Conservation (phyloP, 2,888 invertebrate genomes). For the Drosophila pegasa region DNA sequence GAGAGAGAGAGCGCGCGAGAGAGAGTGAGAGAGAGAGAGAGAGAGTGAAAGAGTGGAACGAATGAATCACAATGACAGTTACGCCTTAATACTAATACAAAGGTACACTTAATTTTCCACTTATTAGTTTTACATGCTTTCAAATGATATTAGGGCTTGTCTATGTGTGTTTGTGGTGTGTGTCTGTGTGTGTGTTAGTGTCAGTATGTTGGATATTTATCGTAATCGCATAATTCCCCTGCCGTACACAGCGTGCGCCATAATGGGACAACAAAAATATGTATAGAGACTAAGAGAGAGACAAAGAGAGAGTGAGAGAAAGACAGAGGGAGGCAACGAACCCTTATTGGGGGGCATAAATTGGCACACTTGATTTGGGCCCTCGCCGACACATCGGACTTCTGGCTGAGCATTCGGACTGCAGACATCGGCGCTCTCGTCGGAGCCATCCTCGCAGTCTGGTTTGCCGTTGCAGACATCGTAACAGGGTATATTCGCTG, state of each 20-base stretch:
- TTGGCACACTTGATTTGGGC: conserved; percentile 15
- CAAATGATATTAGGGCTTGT: background rate
- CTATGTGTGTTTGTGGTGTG: background rate
- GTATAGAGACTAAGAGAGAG: background rate
- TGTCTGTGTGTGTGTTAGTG: background rate
- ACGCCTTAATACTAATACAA: background rate
- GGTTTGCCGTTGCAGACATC: conserved; percentile 86
- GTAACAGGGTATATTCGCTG: conserved; percentile 86
- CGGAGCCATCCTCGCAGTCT: conserved; percentile 88
- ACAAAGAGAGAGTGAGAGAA: conserved; percentile 3
- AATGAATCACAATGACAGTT: conserved; percentile 1
- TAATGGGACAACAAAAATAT: conserved; percentile 3
- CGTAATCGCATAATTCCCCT: background rate
- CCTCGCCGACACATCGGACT: conserved; percentile 8
- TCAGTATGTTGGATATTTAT: background rate
- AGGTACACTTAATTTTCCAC: background rate
- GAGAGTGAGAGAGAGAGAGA: background rate
- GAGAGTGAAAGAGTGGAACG: background rate
- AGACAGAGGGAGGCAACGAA: conserved; percentile 25
- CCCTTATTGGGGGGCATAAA: conserved; percentile 3
- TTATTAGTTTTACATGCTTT: conserved; percentile 5
- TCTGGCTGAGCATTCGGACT: background rate
- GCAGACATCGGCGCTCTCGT: conserved; percentile 85
- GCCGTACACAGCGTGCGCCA: conserved; percentile 9
- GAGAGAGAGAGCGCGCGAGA: background rate